Base-by-base conservation (phyloP, 92 coral and sea anemone species). In the Montipora capitata region DNA sequence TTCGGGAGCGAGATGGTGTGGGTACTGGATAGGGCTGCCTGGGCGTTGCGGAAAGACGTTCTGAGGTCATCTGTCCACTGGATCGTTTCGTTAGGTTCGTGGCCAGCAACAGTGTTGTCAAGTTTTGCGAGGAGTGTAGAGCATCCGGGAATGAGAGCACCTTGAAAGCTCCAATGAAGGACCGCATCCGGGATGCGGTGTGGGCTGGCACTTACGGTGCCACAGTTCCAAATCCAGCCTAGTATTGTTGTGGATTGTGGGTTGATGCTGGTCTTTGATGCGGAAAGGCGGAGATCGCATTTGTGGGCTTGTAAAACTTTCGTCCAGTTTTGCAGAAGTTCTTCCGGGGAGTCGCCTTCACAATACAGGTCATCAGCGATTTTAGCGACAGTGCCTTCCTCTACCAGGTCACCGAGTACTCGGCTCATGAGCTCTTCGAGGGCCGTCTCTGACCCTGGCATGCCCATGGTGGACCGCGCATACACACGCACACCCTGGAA, bases 381-480 rank as follows among this genome's bases (percentile, higher is more conserved):
- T 18, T 27, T 27, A 27, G 35, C 35, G 35, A 27, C 35, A 27
- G 35, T 27, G 35, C 92, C 95, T 7, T 80, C 80, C 20, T 79
- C 68, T 6, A 92, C 56, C 40, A 91, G 86, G 77, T 82, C 72
- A 5, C 92, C 82, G 11, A 91, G 80, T 57, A 91, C 89, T 7
- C 79, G 92, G 77, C 92, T 54, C 94, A 77, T 87, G 13, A 87
- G 77, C 63, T 92, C 92, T 70, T 88, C 87, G 17, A 88, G 81
- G 27, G 92, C 95, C 7, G 95, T 92, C 14, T 92, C 94, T 4
- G 94, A 91, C 1, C 85, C 91, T 3, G 91, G 91, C 92, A 92
- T 92, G 77, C 92, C 89, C 95, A 87, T 87, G 68, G 92, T 92
- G 5, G 92, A 82, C 52, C 80, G 44, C 16, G 64, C 81, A 62